Evolutionary conservation across 92 coral and sea anemone genomes (phyloP).

Genomic region (Porites lobata): DNA sequence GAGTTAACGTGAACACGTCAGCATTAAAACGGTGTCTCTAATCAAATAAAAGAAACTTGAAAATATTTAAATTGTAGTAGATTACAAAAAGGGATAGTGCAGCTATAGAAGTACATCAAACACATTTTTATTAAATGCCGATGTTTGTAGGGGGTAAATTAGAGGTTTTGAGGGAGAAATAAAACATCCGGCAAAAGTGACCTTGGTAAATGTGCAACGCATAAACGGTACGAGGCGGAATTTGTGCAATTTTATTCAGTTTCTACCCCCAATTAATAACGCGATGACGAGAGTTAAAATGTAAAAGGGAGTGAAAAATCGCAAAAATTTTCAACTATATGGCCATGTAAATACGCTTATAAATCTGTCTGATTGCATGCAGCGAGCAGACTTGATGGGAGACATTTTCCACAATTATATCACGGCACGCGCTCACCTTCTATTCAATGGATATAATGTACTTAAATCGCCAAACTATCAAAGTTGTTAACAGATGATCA

Average conservation of each 20-base stretch:
- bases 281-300: too few species aligned
- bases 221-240: background rate
- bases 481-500: background rate
- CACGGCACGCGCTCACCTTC: background rate
- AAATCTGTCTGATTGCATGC: background rate
- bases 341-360: too few species aligned
- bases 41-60: too few species aligned
- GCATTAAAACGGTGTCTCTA: too few species aligned
- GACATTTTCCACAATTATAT: background rate
- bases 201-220: background rate
- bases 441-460: too few species aligned
- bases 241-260: background rate
- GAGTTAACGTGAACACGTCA: too few species aligned
- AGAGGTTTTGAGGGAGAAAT: background rate
- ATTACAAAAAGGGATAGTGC: too few species aligned
- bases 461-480: background rate
- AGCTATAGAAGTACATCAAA: background rate
- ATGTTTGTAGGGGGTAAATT: background rate
- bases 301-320: background rate
- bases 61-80: too few species aligned
- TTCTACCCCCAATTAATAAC: background rate
- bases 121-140: background rate
- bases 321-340: background rate
- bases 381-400: background rate
- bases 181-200: background rate